These are phyloP conservation scores for Dunckerocampus dactyliophorus DNA, from an alignment of 2,113 vertebrate species.

Conservation along the genomic window DNA sequence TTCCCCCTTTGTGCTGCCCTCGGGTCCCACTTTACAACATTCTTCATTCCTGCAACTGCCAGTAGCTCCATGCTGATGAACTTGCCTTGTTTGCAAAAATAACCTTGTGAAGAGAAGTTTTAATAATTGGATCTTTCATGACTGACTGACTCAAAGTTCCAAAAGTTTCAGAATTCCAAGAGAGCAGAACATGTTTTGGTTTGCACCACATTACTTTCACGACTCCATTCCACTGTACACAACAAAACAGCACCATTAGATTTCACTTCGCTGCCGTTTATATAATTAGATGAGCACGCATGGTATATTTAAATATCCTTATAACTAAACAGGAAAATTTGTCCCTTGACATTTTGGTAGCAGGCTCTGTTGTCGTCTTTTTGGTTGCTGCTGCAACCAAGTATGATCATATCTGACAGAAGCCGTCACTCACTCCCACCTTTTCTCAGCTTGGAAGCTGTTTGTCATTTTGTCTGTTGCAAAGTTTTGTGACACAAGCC, in stretches of 20 bases:
- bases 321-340: neutral
- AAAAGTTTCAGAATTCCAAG: neutral
- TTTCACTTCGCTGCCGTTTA: neutral
- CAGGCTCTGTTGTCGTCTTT: neutral
- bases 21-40: neutral
- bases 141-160: neutral
- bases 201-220: neutral
- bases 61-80: neutral
- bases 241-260: slow-evolving; percentile 3
- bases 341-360: neutral
- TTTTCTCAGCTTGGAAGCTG: neutral
- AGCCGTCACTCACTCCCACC: neutral
- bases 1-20: neutral
- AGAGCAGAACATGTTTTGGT: neutral
- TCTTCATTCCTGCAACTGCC: neutral
- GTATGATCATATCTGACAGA: neutral
- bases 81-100: neutral
- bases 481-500: neutral
- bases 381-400: neutral
- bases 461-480: neutral
- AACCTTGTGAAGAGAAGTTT: neutral
- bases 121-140: neutral
- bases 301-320: neutral
- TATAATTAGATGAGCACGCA: neutral
- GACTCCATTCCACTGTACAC: neutral